Conservation (phyloP, 2,797 vertebrate species). For the Cottoperca gobio region DNA sequence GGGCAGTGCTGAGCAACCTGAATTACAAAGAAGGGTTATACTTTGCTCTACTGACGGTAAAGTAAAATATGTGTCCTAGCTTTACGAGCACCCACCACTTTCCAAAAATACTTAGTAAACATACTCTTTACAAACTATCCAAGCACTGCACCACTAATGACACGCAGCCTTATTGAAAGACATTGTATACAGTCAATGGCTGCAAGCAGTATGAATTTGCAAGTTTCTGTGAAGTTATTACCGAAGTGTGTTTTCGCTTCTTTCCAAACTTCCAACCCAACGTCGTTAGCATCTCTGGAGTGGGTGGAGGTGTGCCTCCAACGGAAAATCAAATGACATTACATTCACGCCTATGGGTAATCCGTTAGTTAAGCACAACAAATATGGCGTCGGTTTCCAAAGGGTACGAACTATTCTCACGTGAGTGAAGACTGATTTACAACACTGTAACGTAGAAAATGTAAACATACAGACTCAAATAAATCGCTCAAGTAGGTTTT, state of each 20-base stretch:
- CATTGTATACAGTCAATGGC: too few species aligned
- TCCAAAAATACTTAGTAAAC: background rate
- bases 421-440: accelerated
- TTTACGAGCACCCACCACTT: background rate
- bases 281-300: conserved; percentile 4
- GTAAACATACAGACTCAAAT: accelerated
- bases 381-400: conserved; percentile 37
- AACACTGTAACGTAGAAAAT: background rate
- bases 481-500: accelerated
- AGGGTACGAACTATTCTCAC: accelerated
- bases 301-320: conserved; percentile 1
- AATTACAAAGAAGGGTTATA: background rate
- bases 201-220: background rate
- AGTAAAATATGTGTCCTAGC: background rate
- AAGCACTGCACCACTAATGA: background rate
- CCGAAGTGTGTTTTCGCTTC: background rate
- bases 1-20: background rate
- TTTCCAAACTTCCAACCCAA: background rate
- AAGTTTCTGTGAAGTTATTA: background rate
- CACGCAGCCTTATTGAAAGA: background rate
- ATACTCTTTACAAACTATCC: background rate
- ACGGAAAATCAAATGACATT: background rate
- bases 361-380: background rate
- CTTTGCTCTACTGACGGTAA: background rate
- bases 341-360: too few species aligned